A percentile compares a stretch with the other conserved stretches of the same genome.
Conservation (phyloP, 1,140 invertebrate species). For the Whitmania pigra region DNA sequence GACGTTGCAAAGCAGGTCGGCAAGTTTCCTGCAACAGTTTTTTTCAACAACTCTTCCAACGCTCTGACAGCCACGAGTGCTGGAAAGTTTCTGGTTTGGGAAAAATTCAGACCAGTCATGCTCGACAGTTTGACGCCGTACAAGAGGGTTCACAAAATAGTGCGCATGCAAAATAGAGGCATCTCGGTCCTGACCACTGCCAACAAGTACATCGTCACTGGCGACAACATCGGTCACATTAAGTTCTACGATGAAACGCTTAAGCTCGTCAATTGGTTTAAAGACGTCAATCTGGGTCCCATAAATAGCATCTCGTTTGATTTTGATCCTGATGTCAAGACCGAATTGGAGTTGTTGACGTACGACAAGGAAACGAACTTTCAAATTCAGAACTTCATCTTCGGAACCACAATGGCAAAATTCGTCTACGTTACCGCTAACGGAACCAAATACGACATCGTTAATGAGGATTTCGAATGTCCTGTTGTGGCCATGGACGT, state of each 20-base stretch:
- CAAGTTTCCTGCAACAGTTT: slow-evolving; percentile 40
- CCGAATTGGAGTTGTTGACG: slow-evolving; percentile 30
- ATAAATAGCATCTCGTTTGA: slow-evolving; percentile 38
- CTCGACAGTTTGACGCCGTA: slow-evolving; percentile 34
- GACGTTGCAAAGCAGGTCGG: slow-evolving; percentile 44
- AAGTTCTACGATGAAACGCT: slow-evolving; percentile 43
- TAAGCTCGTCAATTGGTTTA: slow-evolving; percentile 42
- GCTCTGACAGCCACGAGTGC: slow-evolving; percentile 40
- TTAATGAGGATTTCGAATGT: slow-evolving; percentile 13
- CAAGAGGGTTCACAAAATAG: slow-evolving; percentile 42
- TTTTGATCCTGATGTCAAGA: slow-evolving; percentile 32
- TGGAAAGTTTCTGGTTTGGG: slow-evolving; percentile 43
- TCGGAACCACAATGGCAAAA: slow-evolving; percentile 37
- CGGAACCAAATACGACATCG: slow-evolving; percentile 37
- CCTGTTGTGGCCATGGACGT: slow-evolving; percentile 4
- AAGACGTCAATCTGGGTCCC: slow-evolving; percentile 37
- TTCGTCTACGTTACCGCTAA: slow-evolving; percentile 37
- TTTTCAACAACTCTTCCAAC: slow-evolving; percentile 33
- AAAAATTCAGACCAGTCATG: slow-evolving; percentile 36
- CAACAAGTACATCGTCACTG: slow-evolving; percentile 41
- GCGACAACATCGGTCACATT: slow-evolving; percentile 41
- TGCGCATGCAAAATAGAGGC: slow-evolving; percentile 38
- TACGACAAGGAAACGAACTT: slow-evolving; percentile 33
- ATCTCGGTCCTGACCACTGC: slow-evolving; percentile 40
- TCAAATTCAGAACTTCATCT: slow-evolving; percentile 39